phyloP scores from a whole-genome alignment of 2,888 invertebrate genomes.

The Spilarctia lutea region DNA sequence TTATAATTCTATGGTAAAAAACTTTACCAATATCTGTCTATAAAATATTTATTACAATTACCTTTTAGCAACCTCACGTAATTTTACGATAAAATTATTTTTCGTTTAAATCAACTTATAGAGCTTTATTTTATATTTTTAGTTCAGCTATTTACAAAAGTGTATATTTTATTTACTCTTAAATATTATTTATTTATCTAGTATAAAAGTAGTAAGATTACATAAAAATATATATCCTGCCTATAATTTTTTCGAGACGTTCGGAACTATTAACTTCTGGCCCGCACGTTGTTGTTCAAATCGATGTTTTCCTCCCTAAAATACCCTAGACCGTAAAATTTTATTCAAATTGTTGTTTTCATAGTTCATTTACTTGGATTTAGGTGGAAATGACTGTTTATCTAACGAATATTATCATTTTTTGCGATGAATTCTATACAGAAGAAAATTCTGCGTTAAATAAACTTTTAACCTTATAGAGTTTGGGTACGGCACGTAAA shows the following conservation, averaged over 20 bases:
- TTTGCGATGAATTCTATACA: background rate
- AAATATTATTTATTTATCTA: background rate
- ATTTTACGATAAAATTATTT: too few species aligned
- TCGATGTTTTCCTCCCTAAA: background rate
- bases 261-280: background rate
- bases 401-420: background rate
- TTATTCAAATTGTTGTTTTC: conserved; percentile 1
- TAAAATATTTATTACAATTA: too few species aligned
- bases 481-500: background rate
- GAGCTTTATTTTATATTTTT: too few species aligned
- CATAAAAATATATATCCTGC: background rate
- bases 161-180: background rate
- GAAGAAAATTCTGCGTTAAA: background rate
- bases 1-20: too few species aligned
- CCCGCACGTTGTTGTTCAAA: background rate
- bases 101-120: too few species aligned
- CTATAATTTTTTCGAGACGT: background rate
- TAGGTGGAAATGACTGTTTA: background rate
- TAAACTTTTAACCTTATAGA: background rate
- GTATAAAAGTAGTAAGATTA: background rate
- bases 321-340: background rate
- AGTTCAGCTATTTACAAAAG: too few species aligned
- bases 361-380: conserved; percentile 1
- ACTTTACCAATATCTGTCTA: too few species aligned
- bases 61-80: too few species aligned